Conservation (phyloP, 2,797 vertebrate genomes). For the Cynopterus sphinx region DNA sequence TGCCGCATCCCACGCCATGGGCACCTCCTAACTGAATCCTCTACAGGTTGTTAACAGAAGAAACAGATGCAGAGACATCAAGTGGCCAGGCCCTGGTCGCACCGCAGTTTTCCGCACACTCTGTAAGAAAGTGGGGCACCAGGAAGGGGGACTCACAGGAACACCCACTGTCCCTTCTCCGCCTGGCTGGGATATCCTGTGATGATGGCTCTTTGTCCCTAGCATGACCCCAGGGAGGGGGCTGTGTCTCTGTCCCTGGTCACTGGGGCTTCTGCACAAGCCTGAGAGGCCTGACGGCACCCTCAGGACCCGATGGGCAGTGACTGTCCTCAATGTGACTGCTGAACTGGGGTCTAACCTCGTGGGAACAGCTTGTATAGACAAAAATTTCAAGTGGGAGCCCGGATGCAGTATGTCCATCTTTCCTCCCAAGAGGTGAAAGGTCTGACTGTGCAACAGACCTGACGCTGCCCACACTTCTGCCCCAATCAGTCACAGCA, state of each 20-base stretch:
- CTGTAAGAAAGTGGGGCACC: not conserved
- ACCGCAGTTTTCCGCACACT: not conserved
- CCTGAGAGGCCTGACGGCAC: not conserved
- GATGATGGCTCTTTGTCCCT: not conserved
- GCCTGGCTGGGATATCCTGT: rapidly evolving
- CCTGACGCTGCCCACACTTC: rapidly evolving
- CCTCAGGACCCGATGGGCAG: not conserved
- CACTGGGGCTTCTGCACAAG: not conserved
- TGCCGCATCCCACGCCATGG: not conserved
- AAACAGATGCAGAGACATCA: not conserved
- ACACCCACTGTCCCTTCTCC: not conserved
- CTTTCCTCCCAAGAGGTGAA: not conserved
- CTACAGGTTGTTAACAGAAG: not conserved
- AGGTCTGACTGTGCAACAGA: too few relatives aligned
- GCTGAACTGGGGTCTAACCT: not conserved
- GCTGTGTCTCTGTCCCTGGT: not conserved
- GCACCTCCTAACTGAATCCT: not conserved
- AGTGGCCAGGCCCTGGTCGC: not conserved
- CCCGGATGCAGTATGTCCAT: rapidly evolving
- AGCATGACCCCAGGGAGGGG: not conserved
- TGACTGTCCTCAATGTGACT: not conserved
- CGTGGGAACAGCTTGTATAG: not conserved
- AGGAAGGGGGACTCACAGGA: rapidly evolving
- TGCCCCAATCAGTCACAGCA: not conserved
- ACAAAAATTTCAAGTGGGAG: not conserved